Percentiles rank a stretch among this genome's conserved stretches.
phyloP scores from a whole-genome alignment of 2,888 invertebrate genomes.

The Oxytorus armatus region DNA sequence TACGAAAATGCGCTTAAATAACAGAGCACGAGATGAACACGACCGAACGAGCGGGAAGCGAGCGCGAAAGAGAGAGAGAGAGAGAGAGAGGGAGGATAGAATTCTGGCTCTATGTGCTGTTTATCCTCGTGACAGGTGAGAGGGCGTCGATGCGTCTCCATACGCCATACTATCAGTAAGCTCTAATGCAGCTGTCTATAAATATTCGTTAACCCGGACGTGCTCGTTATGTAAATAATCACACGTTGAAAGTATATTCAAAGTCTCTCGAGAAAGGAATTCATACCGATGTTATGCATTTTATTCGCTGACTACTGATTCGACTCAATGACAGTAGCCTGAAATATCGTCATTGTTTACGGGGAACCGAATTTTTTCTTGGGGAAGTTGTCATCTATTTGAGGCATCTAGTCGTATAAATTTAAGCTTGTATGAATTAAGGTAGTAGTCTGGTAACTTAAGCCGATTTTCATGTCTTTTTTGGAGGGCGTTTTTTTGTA shows the following conservation, averaged over 20 bases:
- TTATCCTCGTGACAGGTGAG: constrained; percentile 54
- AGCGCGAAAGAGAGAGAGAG: too few relatives aligned
- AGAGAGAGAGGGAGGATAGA: constrained; percentile 1
- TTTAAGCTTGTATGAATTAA: too few relatives aligned
- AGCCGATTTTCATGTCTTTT: too few relatives aligned
- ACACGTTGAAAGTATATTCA: constrained; percentile 15
- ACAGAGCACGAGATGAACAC: too few relatives aligned
- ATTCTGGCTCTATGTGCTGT: constrained; percentile 36
- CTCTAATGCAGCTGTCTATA: constrained; percentile 36
- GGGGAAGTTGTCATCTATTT: too few relatives aligned
- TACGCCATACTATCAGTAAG: constrained; percentile 5
- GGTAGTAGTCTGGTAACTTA: too few relatives aligned
- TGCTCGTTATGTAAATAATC: constrained; percentile 59
- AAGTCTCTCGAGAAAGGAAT: constrained; percentile 9
- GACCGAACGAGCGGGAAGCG: too few relatives aligned
- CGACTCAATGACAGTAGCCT: not conserved
- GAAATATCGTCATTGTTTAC: not conserved
- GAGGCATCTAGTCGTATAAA: too few relatives aligned
- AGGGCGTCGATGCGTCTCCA: constrained; percentile 23
- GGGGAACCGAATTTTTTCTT: not conserved
- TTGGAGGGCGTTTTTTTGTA: too few relatives aligned
- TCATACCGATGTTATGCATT: constrained; percentile 14
- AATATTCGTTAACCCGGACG: constrained; percentile 41
- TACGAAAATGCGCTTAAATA: too few relatives aligned
- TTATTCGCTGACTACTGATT: not conserved